Base-by-base conservation (phyloP, 2,113 vertebrate species). In the Pseudopodoces humilis region DNA sequence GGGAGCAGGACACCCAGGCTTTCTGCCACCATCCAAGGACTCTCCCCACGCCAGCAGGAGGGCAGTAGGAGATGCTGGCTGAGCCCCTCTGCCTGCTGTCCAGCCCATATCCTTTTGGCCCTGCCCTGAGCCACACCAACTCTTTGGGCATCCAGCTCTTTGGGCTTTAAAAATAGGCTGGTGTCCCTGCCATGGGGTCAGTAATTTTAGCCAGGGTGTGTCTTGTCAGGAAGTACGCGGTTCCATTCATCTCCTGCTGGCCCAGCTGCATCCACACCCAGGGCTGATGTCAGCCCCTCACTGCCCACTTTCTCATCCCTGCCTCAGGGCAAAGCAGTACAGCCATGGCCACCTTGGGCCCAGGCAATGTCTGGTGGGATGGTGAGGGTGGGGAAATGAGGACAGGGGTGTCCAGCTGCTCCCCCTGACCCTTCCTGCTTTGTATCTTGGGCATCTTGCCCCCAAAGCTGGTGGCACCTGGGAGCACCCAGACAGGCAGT, bases 131-230 rank as follows among this genome's bases (percentile, higher is more conserved):
- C 74, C 82, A 78, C 90, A 67, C 74, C 15, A 0, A 37, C 4
- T n/a, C n/a, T n/a, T n/a, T n/a, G n/a, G 9, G 84, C 87, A 91
- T 94, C 24, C 69, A 83, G 50, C 46, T 78, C 46, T 43, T 90
- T n/a, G 6, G 47, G n/a, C 88, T 93, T 90, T 90, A 95, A 93
- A 94, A 95, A 94, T 84, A 95, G 74, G 60, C 69, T 81, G 69
- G 28, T 74, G 72, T 83, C 59, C 84, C 46, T 86, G 92, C 64
- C 60, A 49, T 2, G 2, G 56, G 60, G 39, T 56, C 1, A 2
- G 56, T 87, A 94, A 96, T 93, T 95, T 93, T 95, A 95, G 81
- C 43, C 4, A 6, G 94, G 94, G 92, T 0, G 90, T 93, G 94
- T 63, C 88, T 50, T 1, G 0, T 50, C 0, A 2, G 30, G 68